Evolutionary conservation across 35 echinoderm and acorn worm genomes (phyloP).

Genomic region (Amphiura filiformis): DNA sequence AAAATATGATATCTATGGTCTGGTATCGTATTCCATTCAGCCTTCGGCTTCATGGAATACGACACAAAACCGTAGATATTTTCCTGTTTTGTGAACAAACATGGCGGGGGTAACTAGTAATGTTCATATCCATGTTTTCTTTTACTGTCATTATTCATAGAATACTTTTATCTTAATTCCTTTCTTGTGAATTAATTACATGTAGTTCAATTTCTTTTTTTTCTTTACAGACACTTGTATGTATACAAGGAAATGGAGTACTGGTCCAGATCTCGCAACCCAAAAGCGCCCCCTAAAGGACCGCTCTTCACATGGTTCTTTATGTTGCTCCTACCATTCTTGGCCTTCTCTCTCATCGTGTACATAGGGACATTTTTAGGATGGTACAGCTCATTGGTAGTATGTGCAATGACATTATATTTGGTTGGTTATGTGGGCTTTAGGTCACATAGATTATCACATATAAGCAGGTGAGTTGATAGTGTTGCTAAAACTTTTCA

Average conservation of each 20-base stretch:
- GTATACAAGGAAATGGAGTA: conserved; percentile 58
- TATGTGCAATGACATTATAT: conserved; percentile 11
- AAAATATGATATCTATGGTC: too few species aligned
- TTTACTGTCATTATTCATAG: too few species aligned
- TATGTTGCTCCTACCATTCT: conserved; percentile 60
- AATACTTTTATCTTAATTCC: too few species aligned
- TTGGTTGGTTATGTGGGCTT: conserved; percentile 35
- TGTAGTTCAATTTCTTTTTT: not conserved
- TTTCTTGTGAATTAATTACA: too few species aligned
- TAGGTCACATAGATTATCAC: conserved; percentile 62
- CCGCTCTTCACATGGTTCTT: conserved; percentile 82
- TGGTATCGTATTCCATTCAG: too few species aligned
- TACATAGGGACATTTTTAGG: not conserved
- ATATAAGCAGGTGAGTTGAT: conserved; percentile 81
- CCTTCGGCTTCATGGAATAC: too few species aligned
- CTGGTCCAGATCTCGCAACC: conserved; percentile 40
- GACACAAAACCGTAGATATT: too few species aligned
- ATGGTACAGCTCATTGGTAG: conserved; percentile 35
- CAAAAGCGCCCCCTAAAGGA: conserved; percentile 53
- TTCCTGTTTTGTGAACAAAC: too few species aligned
- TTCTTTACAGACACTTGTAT: conserved; percentile 59
- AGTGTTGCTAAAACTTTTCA: too few species aligned
- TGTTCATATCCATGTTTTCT: too few species aligned
- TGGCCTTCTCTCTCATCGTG: conserved; percentile 40
- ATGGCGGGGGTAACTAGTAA: too few species aligned